phyloP scores from a whole-genome alignment of 2,888 invertebrate species.

The Busseola fusca region DNA sequence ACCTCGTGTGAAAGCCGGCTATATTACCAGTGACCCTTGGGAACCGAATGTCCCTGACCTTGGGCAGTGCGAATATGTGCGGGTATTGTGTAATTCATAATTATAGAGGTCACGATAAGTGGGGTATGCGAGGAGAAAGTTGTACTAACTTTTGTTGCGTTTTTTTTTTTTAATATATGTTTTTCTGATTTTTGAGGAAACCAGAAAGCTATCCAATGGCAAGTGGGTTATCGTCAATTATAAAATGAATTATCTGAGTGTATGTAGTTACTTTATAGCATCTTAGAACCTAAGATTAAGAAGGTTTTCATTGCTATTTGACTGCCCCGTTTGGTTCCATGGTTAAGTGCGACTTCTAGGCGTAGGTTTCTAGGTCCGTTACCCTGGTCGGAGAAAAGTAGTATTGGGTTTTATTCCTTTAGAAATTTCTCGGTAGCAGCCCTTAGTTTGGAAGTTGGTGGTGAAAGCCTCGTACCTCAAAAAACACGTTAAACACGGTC shows the following conservation, averaged over 20 bases:
- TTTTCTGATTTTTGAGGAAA: background rate
- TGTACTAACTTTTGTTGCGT: background rate
- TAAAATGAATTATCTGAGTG: background rate
- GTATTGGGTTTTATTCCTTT: too few relatives aligned
- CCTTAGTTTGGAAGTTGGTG: too few relatives aligned
- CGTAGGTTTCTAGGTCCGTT: too few relatives aligned
- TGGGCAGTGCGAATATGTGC: constrained; percentile 30
- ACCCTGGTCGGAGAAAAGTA: too few relatives aligned
- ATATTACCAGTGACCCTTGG: constrained; percentile 64
- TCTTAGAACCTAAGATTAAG: background rate
- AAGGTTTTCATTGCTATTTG: background rate
- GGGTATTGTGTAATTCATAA: constrained; percentile 25
- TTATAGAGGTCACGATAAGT: constrained; percentile 28
- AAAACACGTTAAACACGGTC: too few relatives aligned
- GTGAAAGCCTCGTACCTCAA: too few relatives aligned
- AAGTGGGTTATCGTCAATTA: background rate
- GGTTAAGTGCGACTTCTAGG: too few relatives aligned
- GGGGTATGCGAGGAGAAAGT: constrained; percentile 14
- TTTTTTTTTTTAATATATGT: background rate
- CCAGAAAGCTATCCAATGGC: background rate
- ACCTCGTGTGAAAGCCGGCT: constrained; percentile 67
- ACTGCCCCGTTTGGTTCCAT: too few relatives aligned
- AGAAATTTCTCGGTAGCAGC: too few relatives aligned
- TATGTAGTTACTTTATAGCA: background rate
- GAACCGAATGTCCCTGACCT: constrained; percentile 54